Evolutionary conservation across 1,140 invertebrate species (phyloP).

Genomic region (Ceratina japonica): DNA sequence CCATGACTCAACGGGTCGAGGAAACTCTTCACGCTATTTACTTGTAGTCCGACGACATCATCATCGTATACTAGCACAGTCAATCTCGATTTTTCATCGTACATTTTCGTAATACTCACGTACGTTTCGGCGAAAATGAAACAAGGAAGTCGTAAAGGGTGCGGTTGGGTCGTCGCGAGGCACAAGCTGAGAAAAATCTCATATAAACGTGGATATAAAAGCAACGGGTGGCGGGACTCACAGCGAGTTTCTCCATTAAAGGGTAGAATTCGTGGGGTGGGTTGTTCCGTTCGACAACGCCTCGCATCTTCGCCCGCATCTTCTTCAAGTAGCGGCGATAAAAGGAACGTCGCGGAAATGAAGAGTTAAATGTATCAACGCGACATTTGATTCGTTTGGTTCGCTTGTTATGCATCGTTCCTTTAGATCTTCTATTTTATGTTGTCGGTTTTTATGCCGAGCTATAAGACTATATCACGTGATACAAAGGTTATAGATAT

Average conservation of each 20-base stretch:
- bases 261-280: slow-evolving; percentile 42
- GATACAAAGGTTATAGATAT: too few species aligned
- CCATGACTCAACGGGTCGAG: background rate
- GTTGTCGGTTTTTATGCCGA: background rate
- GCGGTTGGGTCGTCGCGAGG: background rate
- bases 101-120: background rate
- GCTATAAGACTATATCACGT: background rate
- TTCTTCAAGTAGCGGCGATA: background rate
- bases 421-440: background rate
- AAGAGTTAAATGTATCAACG: background rate
- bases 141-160: slow-evolving; percentile 50
- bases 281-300: slow-evolving; percentile 38
- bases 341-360: slow-evolving; percentile 14
- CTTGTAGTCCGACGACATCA: background rate
- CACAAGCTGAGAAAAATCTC: slow-evolving; percentile 5
- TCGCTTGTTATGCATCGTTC: fast-evolving
- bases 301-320: background rate
- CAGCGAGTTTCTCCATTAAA: slow-evolving; percentile 42
- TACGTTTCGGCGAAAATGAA: slow-evolving; percentile 44
- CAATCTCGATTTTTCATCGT: background rate
- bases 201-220: slow-evolving; percentile 53
- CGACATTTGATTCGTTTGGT: background rate
- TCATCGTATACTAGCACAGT: background rate
- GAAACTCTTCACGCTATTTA: background rate
- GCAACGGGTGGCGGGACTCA: slow-evolving; percentile 1